A percentile compares a stretch with the other conserved stretches of the same genome.
These are phyloP conservation scores for Talpa occidentalis DNA, from an alignment of 2,113 vertebrate species.

Conservation along the genomic window DNA sequence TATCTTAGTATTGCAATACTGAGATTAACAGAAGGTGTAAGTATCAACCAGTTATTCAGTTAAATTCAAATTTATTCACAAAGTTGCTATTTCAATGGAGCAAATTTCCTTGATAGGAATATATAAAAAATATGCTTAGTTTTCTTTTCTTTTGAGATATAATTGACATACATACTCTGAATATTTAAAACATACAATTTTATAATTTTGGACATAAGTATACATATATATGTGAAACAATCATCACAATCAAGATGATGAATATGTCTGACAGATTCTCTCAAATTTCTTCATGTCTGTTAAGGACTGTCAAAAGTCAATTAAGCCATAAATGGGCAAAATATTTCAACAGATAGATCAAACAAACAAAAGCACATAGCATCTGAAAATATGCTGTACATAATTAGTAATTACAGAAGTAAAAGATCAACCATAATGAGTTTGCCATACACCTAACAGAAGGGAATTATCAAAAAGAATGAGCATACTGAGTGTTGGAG, in stretches of 20 bases:
- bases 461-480: background rate
- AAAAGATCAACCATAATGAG: background rate
- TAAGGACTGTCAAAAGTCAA: background rate
- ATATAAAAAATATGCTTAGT: background rate
- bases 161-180: background rate
- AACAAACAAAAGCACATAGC: background rate
- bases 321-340: background rate
- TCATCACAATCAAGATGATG: background rate
- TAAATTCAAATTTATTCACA: background rate
- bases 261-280: background rate
- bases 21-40: background rate
- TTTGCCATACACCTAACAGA: background rate
- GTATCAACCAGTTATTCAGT: background rate
- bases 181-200: background rate
- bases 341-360: background rate
- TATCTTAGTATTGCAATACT: background rate
- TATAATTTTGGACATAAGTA: background rate
- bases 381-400: background rate
- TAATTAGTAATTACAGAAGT: background rate
- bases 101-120: background rate
- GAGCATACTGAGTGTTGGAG: background rate
- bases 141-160: background rate
- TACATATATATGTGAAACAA: background rate
- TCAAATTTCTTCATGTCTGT: background rate
- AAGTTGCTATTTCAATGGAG: background rate